phyloP scores from a whole-genome alignment of 2,113 vertebrate species.

The Tympanuchus pallidicinctus region DNA sequence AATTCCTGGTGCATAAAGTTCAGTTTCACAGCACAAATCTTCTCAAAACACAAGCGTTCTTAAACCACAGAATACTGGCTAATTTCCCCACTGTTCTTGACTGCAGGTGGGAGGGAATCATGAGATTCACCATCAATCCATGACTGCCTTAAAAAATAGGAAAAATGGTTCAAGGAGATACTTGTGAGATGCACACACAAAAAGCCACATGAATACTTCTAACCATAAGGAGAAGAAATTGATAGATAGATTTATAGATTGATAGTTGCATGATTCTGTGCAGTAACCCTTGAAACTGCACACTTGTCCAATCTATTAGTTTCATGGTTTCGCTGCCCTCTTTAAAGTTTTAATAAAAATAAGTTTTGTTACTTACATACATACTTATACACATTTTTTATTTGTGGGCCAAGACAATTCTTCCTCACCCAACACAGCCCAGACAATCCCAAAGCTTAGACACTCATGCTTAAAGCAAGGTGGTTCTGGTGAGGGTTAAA shows the following conservation, averaged over 20 bases:
- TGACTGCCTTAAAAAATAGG: background rate
- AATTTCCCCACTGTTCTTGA: background rate
- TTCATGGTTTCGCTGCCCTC: background rate
- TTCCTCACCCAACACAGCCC: background rate
- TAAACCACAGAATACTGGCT: slow-evolving; percentile 7
- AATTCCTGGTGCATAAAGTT: slow-evolving; percentile 38
- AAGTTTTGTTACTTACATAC: background rate
- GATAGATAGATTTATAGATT: too few relatives aligned
- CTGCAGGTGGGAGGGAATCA: background rate
- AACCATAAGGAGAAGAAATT: background rate
- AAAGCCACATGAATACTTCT: background rate
- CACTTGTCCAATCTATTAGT: background rate
- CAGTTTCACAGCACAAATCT: slow-evolving; percentile 35
- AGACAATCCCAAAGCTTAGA: background rate
- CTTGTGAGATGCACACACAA: background rate
- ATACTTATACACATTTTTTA: too few relatives aligned
- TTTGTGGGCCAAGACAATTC: background rate
- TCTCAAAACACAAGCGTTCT: background rate
- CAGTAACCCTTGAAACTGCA: background rate
- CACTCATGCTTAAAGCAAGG: background rate
- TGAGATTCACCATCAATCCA: background rate
- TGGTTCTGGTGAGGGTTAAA: background rate
- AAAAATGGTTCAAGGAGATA: background rate
- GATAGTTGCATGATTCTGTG: background rate
- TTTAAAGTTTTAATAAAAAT: background rate